phyloP scores from a whole-genome alignment of 1,140 invertebrate species.

The Calycopis cecrops region DNA sequence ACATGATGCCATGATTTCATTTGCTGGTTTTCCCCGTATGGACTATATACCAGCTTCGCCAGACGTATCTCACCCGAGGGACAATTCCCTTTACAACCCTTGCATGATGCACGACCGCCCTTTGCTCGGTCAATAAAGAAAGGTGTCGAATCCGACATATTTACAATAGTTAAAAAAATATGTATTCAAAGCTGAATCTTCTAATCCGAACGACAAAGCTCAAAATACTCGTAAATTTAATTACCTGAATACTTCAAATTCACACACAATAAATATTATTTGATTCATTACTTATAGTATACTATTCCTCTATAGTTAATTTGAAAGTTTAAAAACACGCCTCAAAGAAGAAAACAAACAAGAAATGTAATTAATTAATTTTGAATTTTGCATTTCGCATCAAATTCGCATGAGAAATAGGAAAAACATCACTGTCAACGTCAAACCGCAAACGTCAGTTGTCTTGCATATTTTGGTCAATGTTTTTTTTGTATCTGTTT shows the following conservation, averaged over 20 bases:
- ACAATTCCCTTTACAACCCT: constrained; percentile 90
- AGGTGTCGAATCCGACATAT: constrained; percentile 57
- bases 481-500: too few species aligned
- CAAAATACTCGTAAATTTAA: neutral
- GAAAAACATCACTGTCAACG: too few species aligned
- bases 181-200: too few species aligned
- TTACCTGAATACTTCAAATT: neutral
- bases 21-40: constrained; percentile 84
- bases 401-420: too few species aligned
- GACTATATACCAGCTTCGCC: constrained; percentile 85
- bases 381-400: too few species aligned
- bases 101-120: constrained; percentile 87
- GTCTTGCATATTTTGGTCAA: too few species aligned
- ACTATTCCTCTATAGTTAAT: too few species aligned
- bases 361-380: too few species aligned
- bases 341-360: neutral
- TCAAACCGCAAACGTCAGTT: too few species aligned
- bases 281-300: neutral
- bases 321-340: neutral
- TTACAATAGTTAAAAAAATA: too few species aligned
- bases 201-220: too few species aligned
- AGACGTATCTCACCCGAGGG: constrained; percentile 83
- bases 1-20: constrained; percentile 93
- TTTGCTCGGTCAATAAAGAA: constrained; percentile 87
- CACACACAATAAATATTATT: too few species aligned